A percentile compares a stretch with the other conserved stretches of the same genome.
Evolutionary conservation across 2,888 invertebrate species (phyloP).

Genomic region (Heliconius cydno): DNA sequence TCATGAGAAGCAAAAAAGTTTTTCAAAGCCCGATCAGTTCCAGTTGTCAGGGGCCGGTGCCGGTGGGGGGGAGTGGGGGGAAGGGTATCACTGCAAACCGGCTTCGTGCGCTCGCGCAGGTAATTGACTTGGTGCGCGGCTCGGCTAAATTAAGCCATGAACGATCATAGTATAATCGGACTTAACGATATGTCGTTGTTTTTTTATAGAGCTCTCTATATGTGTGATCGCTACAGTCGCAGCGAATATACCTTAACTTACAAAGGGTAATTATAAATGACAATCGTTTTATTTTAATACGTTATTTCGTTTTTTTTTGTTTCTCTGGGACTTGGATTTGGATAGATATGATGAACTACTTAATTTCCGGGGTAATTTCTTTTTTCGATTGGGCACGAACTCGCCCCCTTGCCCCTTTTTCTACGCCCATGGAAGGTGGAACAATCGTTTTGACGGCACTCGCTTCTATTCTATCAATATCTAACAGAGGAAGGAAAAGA

Average conservation of each 20-base stretch:
- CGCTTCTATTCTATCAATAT: too few species aligned
- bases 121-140: constrained; percentile 68
- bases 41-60: constrained; percentile 53
- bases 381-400: too few species aligned
- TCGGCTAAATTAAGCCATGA: constrained; percentile 79
- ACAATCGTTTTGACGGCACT: too few species aligned
- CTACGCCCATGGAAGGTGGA: too few species aligned
- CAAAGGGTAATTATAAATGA: neutral
- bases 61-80: constrained; percentile 48
- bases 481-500: too few species aligned
- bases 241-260: neutral
- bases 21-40: constrained; percentile 67
- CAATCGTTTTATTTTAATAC: neutral
- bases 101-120: constrained; percentile 77
- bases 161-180: constrained; percentile 67
- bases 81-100: constrained; percentile 69
- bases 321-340: too few species aligned
- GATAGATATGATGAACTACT: too few species aligned
- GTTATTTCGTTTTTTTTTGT: too few species aligned
- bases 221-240: neutral
- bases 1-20: constrained; percentile 69
- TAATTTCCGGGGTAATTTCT: too few species aligned
- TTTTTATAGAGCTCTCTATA: constrained; percentile 53
- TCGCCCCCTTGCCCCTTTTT: too few species aligned
- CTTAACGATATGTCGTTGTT: constrained; percentile 61